Conservation (phyloP, 2,113 vertebrate species). For the Syrrhaptes paradoxus region DNA sequence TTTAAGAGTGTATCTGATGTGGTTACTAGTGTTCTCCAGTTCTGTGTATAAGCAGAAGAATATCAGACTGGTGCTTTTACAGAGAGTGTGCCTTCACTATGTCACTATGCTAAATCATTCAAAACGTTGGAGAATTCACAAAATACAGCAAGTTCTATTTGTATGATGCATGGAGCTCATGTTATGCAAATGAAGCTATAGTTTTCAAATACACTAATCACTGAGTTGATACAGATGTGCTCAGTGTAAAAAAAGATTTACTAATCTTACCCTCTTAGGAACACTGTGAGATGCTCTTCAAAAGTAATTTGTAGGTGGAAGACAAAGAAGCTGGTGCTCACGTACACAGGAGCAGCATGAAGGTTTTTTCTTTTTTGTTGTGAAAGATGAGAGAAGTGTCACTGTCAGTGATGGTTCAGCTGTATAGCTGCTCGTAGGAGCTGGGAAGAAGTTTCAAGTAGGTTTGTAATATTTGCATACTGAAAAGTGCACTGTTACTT, state of each 20-base stretch:
- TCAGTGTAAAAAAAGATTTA: not conserved
- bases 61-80: not conserved
- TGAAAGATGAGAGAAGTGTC: not conserved
- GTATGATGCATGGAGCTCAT: not conserved
- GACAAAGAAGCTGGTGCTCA: not conserved
- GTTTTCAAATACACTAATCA: conserved; percentile 23
- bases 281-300: not conserved
- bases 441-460: not conserved
- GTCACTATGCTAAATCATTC: not conserved
- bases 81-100: not conserved
- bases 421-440: not conserved
- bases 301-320: not conserved
- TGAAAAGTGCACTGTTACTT: not conserved
- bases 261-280: not conserved
- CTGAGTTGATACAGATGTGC: not conserved
- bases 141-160: not conserved
- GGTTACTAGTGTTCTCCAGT: not conserved
- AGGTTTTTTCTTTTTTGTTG: not conserved
- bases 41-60: not conserved
- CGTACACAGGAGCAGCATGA: not conserved
- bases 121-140: not conserved
- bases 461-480: not conserved
- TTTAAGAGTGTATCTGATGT: not conserved
- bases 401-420: not conserved
- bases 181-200: not conserved